These are phyloP conservation scores for Leptinotarsa texana DNA, from an alignment of 1,140 invertebrate genomes.

Conservation along the genomic window DNA sequence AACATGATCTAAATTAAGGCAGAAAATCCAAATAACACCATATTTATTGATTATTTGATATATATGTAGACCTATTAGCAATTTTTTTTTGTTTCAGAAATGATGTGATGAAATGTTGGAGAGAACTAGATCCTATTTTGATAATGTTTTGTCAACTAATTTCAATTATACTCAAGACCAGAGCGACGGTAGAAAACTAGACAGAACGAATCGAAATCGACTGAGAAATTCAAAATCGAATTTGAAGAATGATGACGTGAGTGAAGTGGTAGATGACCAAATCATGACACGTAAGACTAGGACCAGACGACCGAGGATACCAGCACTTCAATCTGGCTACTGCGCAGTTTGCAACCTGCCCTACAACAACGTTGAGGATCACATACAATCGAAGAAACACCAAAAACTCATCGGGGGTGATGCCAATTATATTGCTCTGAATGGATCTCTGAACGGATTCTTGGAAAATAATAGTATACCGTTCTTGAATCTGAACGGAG, in stretches of 20 bases:
- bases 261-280: slow-evolving; percentile 24
- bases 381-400: slow-evolving; percentile 73
- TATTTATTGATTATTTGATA: neutral
- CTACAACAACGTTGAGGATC: slow-evolving; percentile 68
- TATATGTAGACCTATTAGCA: neutral
- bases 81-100: slow-evolving; percentile 26
- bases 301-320: slow-evolving; percentile 60
- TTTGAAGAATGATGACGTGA: slow-evolving; percentile 19
- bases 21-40: too few relatives aligned
- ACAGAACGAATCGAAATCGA: neutral
- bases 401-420: slow-evolving; percentile 70
- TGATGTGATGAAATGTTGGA: slow-evolving; percentile 44
- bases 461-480: slow-evolving; percentile 64
- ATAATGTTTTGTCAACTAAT: slow-evolving; percentile 17
- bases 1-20: too few relatives aligned
- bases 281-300: slow-evolving; percentile 54
- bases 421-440: slow-evolving; percentile 63
- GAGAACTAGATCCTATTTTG: slow-evolving; percentile 36
- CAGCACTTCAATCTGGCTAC: slow-evolving; percentile 65
- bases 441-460: slow-evolving; percentile 67
- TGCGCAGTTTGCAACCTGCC: slow-evolving; percentile 77
- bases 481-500: slow-evolving; percentile 59
- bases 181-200: neutral
- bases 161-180: neutral
- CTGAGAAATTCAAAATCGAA: slow-evolving; percentile 11